Evolutionary conservation across 2,113 vertebrate genomes (phyloP), one percentile per base, ranked within the genome.

Genomic region (Datnioides undecimradiatus): DNA sequence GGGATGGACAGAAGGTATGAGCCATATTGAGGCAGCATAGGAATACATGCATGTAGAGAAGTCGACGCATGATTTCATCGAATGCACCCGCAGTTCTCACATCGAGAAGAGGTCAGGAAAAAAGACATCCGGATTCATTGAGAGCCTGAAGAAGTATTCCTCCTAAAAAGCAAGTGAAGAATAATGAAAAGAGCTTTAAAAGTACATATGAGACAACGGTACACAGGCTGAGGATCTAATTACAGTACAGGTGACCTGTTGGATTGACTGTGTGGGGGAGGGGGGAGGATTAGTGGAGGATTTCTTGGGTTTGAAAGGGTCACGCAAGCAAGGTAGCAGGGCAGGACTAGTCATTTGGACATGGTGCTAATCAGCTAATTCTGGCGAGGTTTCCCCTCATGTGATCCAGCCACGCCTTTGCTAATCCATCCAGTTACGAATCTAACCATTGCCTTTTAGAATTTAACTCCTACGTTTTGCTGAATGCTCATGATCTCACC

Each of bases 1-100:
- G 97, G 2, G 98, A 96, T n/a, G 98, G 98, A 83, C 98, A 99
- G 52, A 95, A 96, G 0, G 94, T 81, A n/a, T 64, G 48, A 54
- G 81, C 88, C 70, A 89, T 85, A 68, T 88, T 83, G 72, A 95
- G 89, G 86, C 95, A 91, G 81, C 93, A 92, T 43, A 96, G 84
- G 49, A 95, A 41, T 54, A 97, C 70, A 90, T 93, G 94, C 82
- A 95, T 79, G 29, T 55, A 92, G 80, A 95, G 66, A 63, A 96
- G 79, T 36, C 88, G 88, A 93, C 40, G 88, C 97, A 99, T 99
- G 69, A 65, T 92, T 86, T 95, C 84, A 91, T 49, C 67, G 16
- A 64, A 74, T 33, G 55, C 76, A 58, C 67, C 85, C 71, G 29
- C 41, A 84, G 34, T 36, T 68, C 76, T 93, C 90, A 90, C 84